A percentile compares a stretch with the other conserved stretches of the same genome.
Conservation (phyloP, 2,888 invertebrate species). For the Cantharis flavilabris region DNA sequence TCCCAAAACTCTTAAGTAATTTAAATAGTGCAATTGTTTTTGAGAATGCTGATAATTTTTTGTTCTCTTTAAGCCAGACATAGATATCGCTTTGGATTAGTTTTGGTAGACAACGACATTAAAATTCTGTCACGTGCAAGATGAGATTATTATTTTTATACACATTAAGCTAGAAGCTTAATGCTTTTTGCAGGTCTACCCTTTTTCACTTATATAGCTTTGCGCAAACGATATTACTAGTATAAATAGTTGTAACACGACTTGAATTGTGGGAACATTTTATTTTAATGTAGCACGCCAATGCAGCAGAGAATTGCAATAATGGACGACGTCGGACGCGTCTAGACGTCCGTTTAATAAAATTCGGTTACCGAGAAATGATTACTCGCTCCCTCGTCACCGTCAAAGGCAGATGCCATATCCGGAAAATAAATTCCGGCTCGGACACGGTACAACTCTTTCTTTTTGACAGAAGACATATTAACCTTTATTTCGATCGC, state of each 20-base stretch:
- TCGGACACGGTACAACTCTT: slow-evolving; percentile 19
- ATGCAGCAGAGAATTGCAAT: slow-evolving; percentile 23
- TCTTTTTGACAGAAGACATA: slow-evolving; percentile 12
- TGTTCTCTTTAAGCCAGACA: slow-evolving; percentile 10
- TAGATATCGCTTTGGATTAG: slow-evolving; percentile 26
- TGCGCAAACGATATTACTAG: slow-evolving; percentile 14
- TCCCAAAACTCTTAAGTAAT: slow-evolving; percentile 42
- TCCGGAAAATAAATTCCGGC: slow-evolving; percentile 14
- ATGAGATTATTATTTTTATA: slow-evolving; percentile 28
- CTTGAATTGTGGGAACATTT: slow-evolving; percentile 18
- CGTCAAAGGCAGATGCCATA: slow-evolving; percentile 22
- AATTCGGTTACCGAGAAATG: slow-evolving; percentile 22
- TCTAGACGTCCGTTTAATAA: slow-evolving; percentile 29
- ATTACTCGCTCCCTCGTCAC: slow-evolving; percentile 17
- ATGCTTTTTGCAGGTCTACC: slow-evolving; percentile 18
- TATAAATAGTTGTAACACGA: slow-evolving; percentile 25
- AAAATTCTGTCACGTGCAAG: slow-evolving; percentile 29
- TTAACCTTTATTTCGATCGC: slow-evolving; percentile 2
- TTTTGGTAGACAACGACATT: slow-evolving; percentile 25
- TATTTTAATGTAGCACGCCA: slow-evolving; percentile 20
- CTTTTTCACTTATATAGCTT: slow-evolving; percentile 10
- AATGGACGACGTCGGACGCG: slow-evolving; percentile 27
- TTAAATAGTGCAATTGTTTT: slow-evolving; percentile 43
- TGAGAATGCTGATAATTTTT: slow-evolving; percentile 34
- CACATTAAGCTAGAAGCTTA: slow-evolving; percentile 19